Evolutionary conservation across 1,140 invertebrate species (phyloP).

Genomic region (Chionoecetes opilio): DNA sequence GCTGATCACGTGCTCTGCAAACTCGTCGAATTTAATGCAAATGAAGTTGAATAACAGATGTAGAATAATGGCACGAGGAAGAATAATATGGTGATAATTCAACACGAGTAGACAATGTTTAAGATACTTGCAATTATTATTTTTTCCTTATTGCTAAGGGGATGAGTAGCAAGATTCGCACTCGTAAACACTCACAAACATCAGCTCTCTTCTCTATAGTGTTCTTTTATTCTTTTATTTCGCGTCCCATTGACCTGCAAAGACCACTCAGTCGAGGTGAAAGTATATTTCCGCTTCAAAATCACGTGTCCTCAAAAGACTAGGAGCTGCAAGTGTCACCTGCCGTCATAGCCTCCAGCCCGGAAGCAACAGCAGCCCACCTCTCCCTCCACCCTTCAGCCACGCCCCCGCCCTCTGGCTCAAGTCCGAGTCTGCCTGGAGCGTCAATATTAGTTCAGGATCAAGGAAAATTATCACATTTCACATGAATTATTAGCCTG

Average conservation of each 20-base stretch:
- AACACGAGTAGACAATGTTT: no score
- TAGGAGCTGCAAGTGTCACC: not conserved
- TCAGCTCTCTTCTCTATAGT: no score
- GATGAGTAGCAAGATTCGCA: no score
- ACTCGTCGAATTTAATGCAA: no score
- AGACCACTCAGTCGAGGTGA: not conserved
- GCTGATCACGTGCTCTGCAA: no score
- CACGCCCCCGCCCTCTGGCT: not conserved
- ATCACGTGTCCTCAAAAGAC: not conserved
- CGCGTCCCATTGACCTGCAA: not conserved
- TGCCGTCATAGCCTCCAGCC: not conserved
- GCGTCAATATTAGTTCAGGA: conserved; percentile 39
- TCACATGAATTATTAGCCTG: conserved; percentile 37
- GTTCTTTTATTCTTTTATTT: no score
- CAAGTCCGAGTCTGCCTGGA: not conserved
- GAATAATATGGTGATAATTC: no score
- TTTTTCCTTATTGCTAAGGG: no score
- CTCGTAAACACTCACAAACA: no score
- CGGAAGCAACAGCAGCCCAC: not conserved
- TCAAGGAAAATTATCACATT: conserved; percentile 49
- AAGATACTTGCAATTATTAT: no score
- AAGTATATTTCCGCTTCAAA: not conserved
- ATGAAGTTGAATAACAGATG: no score
- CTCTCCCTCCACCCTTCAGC: not conserved
- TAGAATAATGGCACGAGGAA: no score